Evolutionary conservation across 2,888 invertebrate genomes (phyloP), one percentile per base, ranked within the genome.

Genomic region (Sylvicola cinctus): DNA sequence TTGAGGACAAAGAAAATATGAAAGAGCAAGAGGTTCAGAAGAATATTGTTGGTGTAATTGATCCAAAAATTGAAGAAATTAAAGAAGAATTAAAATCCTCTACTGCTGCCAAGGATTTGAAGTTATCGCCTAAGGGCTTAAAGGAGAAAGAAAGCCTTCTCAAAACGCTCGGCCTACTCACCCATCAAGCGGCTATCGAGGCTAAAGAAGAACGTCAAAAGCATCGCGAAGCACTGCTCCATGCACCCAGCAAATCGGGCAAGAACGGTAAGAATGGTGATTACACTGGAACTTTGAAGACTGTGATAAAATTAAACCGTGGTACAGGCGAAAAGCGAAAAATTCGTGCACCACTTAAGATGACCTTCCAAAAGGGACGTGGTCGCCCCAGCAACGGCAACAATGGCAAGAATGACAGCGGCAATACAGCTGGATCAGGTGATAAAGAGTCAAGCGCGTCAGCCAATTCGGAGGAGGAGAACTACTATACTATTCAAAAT

Each of bases 251-350:
- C 15, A 29, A 34, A n/a, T 20, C 28, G 5, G 20, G 20, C 12
- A 15, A 29, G 27, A 25, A 31, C 36, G 41, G 43, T 30, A 44
- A 46, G 39, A 42, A 43, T 38, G 42, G 44, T 25, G 69, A 67
- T 44, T 80, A 76, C 47, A 79, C 80, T 3, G 84, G 84, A 27
- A 83, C 81, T 1, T 52, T 84, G 41, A 84, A 83, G 51, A 81
- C 83, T 44, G 75, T 84, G 45, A 84, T 84, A 45, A 79, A 83
- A 56, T 57, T 83, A 41, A 4, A 16, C 7, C 13, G 16, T 16
- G 27, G 15, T 29, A 33, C 34, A 6, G 33, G 34, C 16, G 38
- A 71, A 45, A 76, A 75, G 54, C 71, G 70, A 42, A 55, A 60
- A 25, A 67, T 68, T 34, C 65, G 75, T 41, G 73, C 70, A 40